phyloP scores from a whole-genome alignment of 1,140 invertebrate species.

The Drosophila murphyi region DNA sequence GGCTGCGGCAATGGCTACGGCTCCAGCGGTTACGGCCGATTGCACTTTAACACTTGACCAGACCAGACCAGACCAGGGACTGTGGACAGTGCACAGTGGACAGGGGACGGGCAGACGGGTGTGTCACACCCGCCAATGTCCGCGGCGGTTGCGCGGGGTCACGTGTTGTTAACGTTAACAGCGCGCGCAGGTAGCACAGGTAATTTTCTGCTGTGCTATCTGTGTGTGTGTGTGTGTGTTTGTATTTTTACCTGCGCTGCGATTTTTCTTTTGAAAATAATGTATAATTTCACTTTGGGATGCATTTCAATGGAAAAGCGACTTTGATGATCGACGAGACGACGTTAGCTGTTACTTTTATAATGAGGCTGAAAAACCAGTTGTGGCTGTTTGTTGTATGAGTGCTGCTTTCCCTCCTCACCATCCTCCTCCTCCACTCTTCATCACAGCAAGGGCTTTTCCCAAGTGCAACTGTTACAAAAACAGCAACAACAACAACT shows the following conservation, averaged over 20 bases:
- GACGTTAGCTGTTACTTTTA: slow-evolving; percentile 54
- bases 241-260: slow-evolving; percentile 57
- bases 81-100: background rate
- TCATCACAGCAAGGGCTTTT: slow-evolving; percentile 43
- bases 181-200: slow-evolving; percentile 61
- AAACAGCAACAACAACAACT: slow-evolving; percentile 13
- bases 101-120: background rate
- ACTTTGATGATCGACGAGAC: slow-evolving; percentile 52
- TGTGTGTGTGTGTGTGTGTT: slow-evolving; percentile 9
- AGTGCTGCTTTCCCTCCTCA: slow-evolving; percentile 7
- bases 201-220: slow-evolving; percentile 31
- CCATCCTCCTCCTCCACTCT: slow-evolving; percentile 16
- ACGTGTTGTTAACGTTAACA: slow-evolving; percentile 72
- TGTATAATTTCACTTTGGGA: slow-evolving; percentile 65
- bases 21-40: slow-evolving; percentile 62
- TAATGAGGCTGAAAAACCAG: slow-evolving; percentile 63
- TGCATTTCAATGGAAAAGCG: slow-evolving; percentile 71
- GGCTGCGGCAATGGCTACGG: slow-evolving; percentile 35
- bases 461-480: slow-evolving; percentile 53
- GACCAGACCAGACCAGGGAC: slow-evolving; percentile 18
- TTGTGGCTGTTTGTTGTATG: slow-evolving; percentile 36
- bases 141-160: slow-evolving; percentile 50
- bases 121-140: slow-evolving; percentile 37
- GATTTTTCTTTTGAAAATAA: slow-evolving; percentile 68
- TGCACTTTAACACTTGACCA: slow-evolving; percentile 81